phyloP scores from a whole-genome alignment of 2,113 vertebrate genomes.

The Ranitomeya imitator region DNA sequence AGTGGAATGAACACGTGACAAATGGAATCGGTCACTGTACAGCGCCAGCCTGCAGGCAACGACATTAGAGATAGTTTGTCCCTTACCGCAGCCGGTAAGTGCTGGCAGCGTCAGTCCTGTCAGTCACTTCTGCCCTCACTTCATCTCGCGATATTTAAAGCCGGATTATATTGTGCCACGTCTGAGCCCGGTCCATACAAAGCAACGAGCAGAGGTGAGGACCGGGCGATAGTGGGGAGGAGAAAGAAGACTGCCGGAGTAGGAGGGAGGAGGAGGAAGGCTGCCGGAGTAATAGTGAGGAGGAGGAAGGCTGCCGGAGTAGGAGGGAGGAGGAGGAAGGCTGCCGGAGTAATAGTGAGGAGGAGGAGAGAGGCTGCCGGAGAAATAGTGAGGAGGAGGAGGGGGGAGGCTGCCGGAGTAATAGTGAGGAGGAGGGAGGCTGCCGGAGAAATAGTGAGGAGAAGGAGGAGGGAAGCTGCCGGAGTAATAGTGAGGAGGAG shows the following conservation, averaged over 20 bases:
- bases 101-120: not conserved
- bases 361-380: no score
- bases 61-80: not conserved
- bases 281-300: not conserved
- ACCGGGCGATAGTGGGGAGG: not conserved
- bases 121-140: not conserved
- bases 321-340: not conserved
- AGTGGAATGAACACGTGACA: not conserved
- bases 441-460: no score
- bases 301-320: not conserved
- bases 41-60: not conserved
- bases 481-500: no score
- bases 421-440: no score
- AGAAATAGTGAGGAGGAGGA: no score
- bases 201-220: constrained; percentile 5
- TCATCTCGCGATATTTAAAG: not conserved
- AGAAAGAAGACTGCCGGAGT: not conserved
- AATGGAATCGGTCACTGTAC: no score
- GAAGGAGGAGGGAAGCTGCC: no score
- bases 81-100: not conserved
- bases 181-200: constrained; percentile 8
- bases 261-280: not conserved
- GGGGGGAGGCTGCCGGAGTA: no score
- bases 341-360: no score
- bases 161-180: constrained; percentile 48